Evolutionary conservation across 2,113 vertebrate genomes (phyloP).

Genomic region (Sapayoa aenigma): DNA sequence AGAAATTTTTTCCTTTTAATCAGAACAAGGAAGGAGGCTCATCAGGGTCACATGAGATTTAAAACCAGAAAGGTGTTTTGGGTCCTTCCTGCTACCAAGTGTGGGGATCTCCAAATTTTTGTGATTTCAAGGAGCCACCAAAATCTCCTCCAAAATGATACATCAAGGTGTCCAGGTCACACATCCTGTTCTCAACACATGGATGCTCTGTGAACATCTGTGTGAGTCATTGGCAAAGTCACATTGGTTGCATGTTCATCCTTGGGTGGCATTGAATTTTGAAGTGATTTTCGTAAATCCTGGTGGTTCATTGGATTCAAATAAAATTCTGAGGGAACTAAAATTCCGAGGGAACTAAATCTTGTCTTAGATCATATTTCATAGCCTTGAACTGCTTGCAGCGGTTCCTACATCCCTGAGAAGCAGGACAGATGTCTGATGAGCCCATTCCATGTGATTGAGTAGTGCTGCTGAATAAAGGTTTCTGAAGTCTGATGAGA

Average conservation of each 20-base stretch:
- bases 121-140: not conserved
- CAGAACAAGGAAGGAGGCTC: not conserved
- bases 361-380: not conserved
- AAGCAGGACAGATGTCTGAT: accelerated
- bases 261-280: not conserved
- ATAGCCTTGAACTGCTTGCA: not conserved
- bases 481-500: not conserved
- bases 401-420: not conserved
- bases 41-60: accelerated
- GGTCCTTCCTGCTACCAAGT: not conserved
- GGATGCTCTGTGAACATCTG: not conserved
- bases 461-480: not conserved
- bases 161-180: not conserved
- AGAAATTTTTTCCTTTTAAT: not conserved
- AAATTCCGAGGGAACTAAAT: not conserved
- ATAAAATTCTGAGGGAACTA: not conserved
- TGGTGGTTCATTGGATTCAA: not conserved
- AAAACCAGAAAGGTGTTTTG: not conserved
- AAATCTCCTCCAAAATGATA: accelerated
- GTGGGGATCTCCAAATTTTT: not conserved
- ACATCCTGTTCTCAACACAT: accelerated
- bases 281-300: not conserved
- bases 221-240: not conserved
- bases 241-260: accelerated
- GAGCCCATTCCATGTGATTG: accelerated